A percentile compares a stretch with the other conserved stretches of the same genome.
Conservation (phyloP, 2,888 invertebrate species). For the Acholoe squamosa region DNA sequence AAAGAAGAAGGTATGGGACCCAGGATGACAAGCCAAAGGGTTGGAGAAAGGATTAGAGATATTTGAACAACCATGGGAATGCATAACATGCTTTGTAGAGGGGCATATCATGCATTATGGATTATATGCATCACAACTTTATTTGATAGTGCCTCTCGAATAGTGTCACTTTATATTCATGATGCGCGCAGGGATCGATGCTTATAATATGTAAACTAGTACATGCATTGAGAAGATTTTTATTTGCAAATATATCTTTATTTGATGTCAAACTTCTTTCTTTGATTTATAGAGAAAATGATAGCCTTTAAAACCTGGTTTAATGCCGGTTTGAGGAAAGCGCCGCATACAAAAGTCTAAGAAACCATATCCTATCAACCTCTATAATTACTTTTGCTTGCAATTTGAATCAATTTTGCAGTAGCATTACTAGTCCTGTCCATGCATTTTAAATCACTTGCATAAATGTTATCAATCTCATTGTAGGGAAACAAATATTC, state of each 20-base stretch:
- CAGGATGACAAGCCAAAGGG: not conserved
- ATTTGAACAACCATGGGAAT: not conserved
- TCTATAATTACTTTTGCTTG: too few relatives aligned
- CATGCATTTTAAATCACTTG: not conserved
- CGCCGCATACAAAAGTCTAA: too few relatives aligned
- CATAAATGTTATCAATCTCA: not conserved
- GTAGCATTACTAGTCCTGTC: not conserved
- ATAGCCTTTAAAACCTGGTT: too few relatives aligned
- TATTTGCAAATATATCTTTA: too few relatives aligned
- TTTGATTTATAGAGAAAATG: too few relatives aligned
- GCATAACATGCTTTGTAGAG: not conserved
- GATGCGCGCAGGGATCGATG: too few relatives aligned
- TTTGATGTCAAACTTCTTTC: too few relatives aligned
- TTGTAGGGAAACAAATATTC: not conserved
- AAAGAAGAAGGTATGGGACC: not conserved
- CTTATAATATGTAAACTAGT: too few relatives aligned
- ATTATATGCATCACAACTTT: not conserved
- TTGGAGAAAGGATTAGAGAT: not conserved
- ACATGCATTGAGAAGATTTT: too few relatives aligned
- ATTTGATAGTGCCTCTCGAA: not conserved
- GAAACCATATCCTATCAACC: too few relatives aligned
- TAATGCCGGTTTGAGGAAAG: too few relatives aligned
- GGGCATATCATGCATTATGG: not conserved
- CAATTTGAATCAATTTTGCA: not conserved
- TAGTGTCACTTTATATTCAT: not conserved